phyloP scores from a whole-genome alignment of 1,140 invertebrate genomes.

The Phthorimaea operculella region DNA sequence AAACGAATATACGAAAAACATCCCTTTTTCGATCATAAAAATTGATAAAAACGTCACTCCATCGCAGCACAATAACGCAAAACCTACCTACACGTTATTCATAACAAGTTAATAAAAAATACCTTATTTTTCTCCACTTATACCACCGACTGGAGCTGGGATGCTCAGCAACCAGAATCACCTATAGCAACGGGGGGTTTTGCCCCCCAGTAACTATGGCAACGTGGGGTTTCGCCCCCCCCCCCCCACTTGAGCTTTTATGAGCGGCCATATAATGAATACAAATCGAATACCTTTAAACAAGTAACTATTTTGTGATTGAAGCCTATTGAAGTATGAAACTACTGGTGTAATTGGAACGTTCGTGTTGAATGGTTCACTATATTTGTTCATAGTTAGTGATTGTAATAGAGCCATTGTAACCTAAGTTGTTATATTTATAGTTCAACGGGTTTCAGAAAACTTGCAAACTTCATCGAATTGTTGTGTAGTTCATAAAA shows the following conservation, averaged over 20 bases:
- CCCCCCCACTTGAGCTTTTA: conserved; percentile 36
- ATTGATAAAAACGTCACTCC: too few relatives aligned
- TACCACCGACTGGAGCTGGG: neutral
- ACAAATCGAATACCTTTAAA: conserved; percentile 42
- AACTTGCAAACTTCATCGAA: too few relatives aligned
- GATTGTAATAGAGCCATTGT: too few relatives aligned
- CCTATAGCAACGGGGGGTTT: conserved; percentile 45
- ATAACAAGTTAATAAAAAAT: neutral
- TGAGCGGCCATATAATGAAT: conserved; percentile 51
- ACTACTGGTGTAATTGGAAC: conserved; percentile 25
- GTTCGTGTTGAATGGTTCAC: conserved; percentile 23
- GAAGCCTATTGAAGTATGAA: conserved; percentile 23
- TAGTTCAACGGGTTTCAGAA: too few relatives aligned
- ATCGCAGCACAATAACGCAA: too few relatives aligned
- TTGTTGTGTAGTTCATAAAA: too few relatives aligned
- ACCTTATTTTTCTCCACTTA: neutral
- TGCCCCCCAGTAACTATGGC: conserved; percentile 45
- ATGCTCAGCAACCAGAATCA: conserved; percentile 19
- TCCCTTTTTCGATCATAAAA: too few relatives aligned
- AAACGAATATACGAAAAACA: too few relatives aligned
- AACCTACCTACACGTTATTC: neutral
- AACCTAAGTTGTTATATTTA: too few relatives aligned
- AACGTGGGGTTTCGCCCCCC: conserved; percentile 20
- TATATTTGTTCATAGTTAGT: conserved; percentile 3
- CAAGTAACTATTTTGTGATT: conserved; percentile 42